Evolutionary conservation across 1,140 invertebrate genomes (phyloP).

Genomic region (Orussus abietinus): DNA sequence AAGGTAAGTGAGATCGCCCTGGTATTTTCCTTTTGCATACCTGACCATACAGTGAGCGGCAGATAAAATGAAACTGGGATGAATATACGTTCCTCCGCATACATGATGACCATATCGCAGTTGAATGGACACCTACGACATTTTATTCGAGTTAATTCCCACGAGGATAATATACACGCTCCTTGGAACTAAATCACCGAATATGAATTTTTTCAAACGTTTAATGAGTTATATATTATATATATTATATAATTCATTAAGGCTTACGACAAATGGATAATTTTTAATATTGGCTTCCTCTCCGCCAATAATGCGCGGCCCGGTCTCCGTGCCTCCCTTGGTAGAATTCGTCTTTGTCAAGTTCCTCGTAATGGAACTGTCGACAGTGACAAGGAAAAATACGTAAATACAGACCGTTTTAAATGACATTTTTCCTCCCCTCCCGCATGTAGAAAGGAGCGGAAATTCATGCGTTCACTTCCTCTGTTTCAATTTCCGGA

Average conservation of each 20-base stretch:
- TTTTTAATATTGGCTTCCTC: slow-evolving; percentile 20
- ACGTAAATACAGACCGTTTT: too few species aligned
- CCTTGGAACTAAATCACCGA: slow-evolving; percentile 16
- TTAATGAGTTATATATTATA: slow-evolving; percentile 9
- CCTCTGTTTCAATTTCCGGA: too few species aligned
- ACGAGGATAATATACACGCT: slow-evolving; percentile 25
- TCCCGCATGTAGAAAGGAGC: too few species aligned
- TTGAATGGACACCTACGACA: slow-evolving; percentile 30
- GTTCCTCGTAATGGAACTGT: too few species aligned
- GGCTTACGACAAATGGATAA: slow-evolving; percentile 29
- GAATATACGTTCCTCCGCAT: slow-evolving; percentile 34
- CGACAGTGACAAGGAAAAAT: too few species aligned
- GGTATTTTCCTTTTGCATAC: too few species aligned
- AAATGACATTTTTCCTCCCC: too few species aligned
- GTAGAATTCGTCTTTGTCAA: too few species aligned
- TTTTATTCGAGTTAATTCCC: slow-evolving; percentile 15
- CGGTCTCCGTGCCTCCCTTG: too few species aligned
- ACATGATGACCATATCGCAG: slow-evolving; percentile 21
- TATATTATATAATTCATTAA: slow-evolving; percentile 1
- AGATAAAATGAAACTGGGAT: slow-evolving; percentile 30
- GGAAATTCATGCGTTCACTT: too few species aligned
- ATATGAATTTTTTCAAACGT: neutral
- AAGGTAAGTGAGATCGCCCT: too few species aligned
- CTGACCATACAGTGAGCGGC: slow-evolving; percentile 36
- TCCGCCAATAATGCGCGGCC: slow-evolving; percentile 31